phyloP scores from a whole-genome alignment of 2,113 vertebrate species.

The Alethe castanea region DNA sequence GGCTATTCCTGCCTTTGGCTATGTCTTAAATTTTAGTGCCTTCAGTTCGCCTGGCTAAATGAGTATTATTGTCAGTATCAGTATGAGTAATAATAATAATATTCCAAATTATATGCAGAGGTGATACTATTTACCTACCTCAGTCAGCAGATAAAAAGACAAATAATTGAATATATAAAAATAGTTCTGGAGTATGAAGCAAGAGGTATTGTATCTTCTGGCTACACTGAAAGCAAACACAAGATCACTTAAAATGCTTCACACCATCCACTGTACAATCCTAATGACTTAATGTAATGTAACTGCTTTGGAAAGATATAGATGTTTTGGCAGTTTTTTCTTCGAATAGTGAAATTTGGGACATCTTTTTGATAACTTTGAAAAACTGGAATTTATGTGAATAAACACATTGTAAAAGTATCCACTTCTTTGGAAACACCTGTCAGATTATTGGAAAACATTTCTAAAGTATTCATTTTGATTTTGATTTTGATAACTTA shows the following conservation, averaged over 20 bases:
- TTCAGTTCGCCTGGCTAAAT: not conserved
- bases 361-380: not conserved
- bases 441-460: not conserved
- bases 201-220: not conserved
- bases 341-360: not conserved
- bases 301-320: not conserved
- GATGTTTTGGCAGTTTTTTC: not conserved
- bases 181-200: not conserved
- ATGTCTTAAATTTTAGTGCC: not conserved
- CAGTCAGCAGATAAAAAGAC: not conserved
- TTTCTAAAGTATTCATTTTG: not conserved
- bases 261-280: not conserved
- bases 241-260: not conserved
- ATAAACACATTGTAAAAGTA: not conserved
- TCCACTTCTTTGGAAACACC: not conserved
- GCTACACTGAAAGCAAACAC: not conserved
- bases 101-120: not conserved
- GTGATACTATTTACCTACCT: not conserved
- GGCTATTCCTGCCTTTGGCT: not conserved
- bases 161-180: not conserved
- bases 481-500: not conserved
- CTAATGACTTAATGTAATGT: not conserved
- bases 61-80: not conserved
- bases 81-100: not conserved
- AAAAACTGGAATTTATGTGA: not conserved